Base-by-base conservation (phyloP, 2,888 invertebrate genomes). In the Stictocephala bisonia region DNA sequence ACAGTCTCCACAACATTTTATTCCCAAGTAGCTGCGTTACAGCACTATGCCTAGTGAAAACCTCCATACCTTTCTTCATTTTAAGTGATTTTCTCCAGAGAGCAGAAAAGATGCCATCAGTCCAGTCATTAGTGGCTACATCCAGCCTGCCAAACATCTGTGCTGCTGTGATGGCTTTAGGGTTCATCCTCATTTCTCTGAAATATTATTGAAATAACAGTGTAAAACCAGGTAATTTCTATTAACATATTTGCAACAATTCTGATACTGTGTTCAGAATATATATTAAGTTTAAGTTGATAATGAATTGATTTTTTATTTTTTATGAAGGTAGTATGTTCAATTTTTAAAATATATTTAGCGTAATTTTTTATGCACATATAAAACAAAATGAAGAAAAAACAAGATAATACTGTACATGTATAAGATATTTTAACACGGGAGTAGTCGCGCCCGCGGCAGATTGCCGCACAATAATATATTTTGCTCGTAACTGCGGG, bases 61-160 rank as follows among this genome's bases (percentile, higher is more conserved):
- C 2, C 22, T 6, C 7, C 67, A 67, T 75, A 82, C 90, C 92
- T 78, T 92, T 90, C 85, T 95, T 97, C 0, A 93, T 86, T 84
- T 95, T 95, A 1, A 96, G 87, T 0, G 97, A 97, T 85, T 97
- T 96, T 41, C 97, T 88, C 98, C 97, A 98, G 0, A 98, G 86
- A 0, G 97, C 96, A 0, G 97, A 97, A 85, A 98, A 98, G 81
- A 98, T 97, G 4, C 98, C 98, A 83, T 98, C 97, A 0, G 97
- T 98, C 98, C 98, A 98, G 82, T 98, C 98, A 82, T 98, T 98
- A 0, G 97, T 98, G 1, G 97, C 97, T 0, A 98, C 97, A 82
- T 98, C 97, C 22, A 97, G 86, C 27, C 96, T 89, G 0, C 98
- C 98, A 83, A 98, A 98, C 98, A 98, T 98, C 87, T 98, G 97